These are phyloP conservation scores for Caerostris darwini DNA, from an alignment of 1,140 invertebrate species.

Conservation along the genomic window DNA sequence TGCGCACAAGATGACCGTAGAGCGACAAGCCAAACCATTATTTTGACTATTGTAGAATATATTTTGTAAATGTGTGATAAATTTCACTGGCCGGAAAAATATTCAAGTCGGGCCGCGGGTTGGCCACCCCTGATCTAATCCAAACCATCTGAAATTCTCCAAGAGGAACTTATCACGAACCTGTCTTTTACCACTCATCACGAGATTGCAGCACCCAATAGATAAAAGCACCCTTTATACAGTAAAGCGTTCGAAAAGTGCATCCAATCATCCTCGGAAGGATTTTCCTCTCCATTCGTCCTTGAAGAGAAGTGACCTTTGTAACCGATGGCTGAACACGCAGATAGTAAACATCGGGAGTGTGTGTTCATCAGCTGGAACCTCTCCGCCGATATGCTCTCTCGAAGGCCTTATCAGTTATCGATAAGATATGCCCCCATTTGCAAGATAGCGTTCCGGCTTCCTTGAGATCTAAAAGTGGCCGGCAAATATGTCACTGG, in stretches of 20 bases:
- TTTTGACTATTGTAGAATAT: too few species aligned
- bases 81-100: too few species aligned
- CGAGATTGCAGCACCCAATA: neutral
- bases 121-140: too few species aligned
- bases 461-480: neutral
- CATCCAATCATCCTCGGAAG: neutral
- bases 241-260: neutral
- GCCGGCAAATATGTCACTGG: neutral
- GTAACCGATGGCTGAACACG: neutral
- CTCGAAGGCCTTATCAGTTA: neutral
- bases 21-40: too few species aligned
- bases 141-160: too few species aligned
- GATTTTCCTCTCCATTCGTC: neutral
- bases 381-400: neutral
- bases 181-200: too few species aligned
- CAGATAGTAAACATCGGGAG: neutral
- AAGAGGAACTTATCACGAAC: too few species aligned
- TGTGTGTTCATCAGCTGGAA: neutral
- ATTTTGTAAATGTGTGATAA: too few species aligned
- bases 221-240: neutral
- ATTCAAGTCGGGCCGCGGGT: too few species aligned
- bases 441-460: neutral
- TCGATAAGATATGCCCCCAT: slow-evolving; percentile 9
- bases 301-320: neutral
- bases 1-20: too few species aligned